Base-by-base conservation (phyloP, 35 echinoderm and acorn worm species). In the Strongylocentrotus purpuratus region DNA sequence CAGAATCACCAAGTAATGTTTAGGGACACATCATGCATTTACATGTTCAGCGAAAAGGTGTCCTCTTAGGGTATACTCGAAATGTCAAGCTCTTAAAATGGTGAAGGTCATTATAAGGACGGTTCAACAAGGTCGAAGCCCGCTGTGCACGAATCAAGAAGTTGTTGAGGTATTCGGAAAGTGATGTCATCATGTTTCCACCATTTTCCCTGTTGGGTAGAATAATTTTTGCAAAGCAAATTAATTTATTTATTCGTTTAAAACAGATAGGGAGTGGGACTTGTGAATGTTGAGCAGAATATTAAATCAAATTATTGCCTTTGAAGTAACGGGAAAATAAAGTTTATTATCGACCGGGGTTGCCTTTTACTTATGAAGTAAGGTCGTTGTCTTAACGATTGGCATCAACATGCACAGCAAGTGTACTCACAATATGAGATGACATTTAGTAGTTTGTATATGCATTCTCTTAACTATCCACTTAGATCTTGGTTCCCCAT, bases 1-100 rank as follows among this genome's bases (percentile, higher is more conserved):
- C 65, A 78, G 22, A 78, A n/a, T 78, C 65, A 78, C 65, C 20
- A 78, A 78, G 65, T 78, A 78, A 78, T 78, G 65, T 78, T 78
- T 78, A 18, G 65, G 65, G 65, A 78, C 22, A 78, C 65, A 78
- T 78, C 65, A 78, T 78, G 65, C 65, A 78, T 78, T 78, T 78
- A 78, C 65, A 78, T 78, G 18, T 78, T 78, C 65, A 18, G 7
- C 22, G 65, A 78, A 59, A 78, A 5, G 65, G 65, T 78, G 65
- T 78, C 65, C 65, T 78, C 65, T 7, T 22, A 78, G 3, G 0
- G 65, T 22, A n/a, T 78, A n/a, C 18, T 78, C 65, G 65, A 78
- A 78, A 78, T 78, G 28, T 25, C 65, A 78, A 4, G 65, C 28
- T 78, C 22, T 25, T 78, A 78, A 59, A 3, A 28, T 78, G 65